phyloP scores from a whole-genome alignment of 2,888 invertebrate genomes.

The Idaea straminata region DNA sequence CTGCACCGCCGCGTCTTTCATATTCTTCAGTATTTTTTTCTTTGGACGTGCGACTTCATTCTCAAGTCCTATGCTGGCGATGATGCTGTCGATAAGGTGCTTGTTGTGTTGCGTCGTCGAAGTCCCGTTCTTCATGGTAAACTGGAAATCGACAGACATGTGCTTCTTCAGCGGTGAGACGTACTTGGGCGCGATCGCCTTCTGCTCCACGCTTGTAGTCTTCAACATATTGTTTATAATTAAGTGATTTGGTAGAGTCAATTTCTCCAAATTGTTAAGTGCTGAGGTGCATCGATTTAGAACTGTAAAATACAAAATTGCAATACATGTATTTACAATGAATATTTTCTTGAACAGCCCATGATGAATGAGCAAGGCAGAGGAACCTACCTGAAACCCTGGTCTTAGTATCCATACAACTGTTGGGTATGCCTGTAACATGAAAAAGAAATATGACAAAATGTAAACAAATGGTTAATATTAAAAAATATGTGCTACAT shows the following conservation, averaged over 20 bases:
- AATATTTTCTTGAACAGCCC: constrained; percentile 8
- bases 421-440: constrained; percentile 52
- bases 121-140: constrained; percentile 47
- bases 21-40: constrained; percentile 48
- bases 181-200: constrained; percentile 51
- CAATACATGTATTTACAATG: constrained; percentile 28
- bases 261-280: constrained; percentile 48
- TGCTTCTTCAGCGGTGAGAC: constrained; percentile 71
- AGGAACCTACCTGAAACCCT: constrained; percentile 59
- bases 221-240: constrained; percentile 49
- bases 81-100: constrained; percentile 62
- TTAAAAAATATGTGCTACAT: not conserved
- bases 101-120: constrained; percentile 56
- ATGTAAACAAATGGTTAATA: not conserved
- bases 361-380: constrained; percentile 5
- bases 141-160: constrained; percentile 56
- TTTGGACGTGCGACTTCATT: constrained; percentile 53
- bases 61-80: constrained; percentile 55
- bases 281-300: constrained; percentile 65
- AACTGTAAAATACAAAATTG: constrained; percentile 62
- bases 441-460: constrained; percentile 12
- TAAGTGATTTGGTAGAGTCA: constrained; percentile 59
- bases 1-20: constrained; percentile 64
- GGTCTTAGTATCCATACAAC: constrained; percentile 45
- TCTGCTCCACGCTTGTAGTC: constrained; percentile 37